Evolutionary conservation across 1,140 invertebrate genomes (phyloP).

Genomic region (Drosophila eugracilis): DNA sequence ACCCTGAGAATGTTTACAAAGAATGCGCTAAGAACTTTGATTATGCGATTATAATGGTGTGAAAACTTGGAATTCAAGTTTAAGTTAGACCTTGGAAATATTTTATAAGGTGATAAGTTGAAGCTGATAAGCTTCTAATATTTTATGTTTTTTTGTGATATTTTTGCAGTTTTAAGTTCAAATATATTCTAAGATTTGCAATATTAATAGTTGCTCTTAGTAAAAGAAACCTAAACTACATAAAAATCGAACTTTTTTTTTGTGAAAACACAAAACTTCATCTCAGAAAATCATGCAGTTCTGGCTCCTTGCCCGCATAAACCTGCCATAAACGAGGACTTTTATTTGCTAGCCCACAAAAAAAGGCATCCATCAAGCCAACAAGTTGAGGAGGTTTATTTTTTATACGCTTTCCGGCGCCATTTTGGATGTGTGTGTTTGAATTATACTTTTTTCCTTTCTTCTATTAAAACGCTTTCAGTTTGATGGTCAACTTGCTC

Average conservation of each 20-base stretch:
- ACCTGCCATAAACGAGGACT: slow-evolving; percentile 9
- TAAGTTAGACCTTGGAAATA: background rate
- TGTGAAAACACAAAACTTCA: background rate
- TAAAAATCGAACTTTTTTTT: too few species aligned
- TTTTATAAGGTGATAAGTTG: too few species aligned
- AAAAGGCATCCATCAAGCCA: slow-evolving; percentile 43
- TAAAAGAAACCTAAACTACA: too few species aligned
- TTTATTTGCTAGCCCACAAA: slow-evolving; percentile 34
- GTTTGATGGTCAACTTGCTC: slow-evolving; percentile 46
- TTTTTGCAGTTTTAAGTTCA: too few species aligned
- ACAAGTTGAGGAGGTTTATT: slow-evolving; percentile 34
- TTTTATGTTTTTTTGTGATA: too few species aligned
- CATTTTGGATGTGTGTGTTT: slow-evolving; percentile 26
- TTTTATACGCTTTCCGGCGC: slow-evolving; percentile 37
- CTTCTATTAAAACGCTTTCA: slow-evolving; percentile 38
- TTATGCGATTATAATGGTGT: background rate
- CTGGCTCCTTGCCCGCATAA: slow-evolving; percentile 15
- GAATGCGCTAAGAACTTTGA: background rate
- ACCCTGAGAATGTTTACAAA: background rate
- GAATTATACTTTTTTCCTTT: slow-evolving; percentile 1
- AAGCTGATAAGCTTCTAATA: too few species aligned
- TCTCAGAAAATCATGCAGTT: background rate
- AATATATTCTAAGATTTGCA: too few species aligned
- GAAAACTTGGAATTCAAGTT: background rate
- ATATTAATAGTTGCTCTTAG: too few species aligned